Conservation (phyloP, 2,888 invertebrate species). For the Ptychoptera contaminata region DNA sequence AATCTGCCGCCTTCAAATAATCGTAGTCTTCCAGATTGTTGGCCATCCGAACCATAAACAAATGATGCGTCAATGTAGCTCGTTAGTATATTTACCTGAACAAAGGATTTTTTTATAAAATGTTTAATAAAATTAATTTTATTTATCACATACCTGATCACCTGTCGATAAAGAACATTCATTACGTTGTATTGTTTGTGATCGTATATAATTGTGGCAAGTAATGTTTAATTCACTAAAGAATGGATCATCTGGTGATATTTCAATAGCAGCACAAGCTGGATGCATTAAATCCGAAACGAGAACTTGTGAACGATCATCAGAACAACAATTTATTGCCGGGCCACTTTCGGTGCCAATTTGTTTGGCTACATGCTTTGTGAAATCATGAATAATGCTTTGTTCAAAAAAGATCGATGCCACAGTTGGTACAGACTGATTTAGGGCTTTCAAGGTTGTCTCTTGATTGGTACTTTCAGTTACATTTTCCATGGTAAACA, state of each 20-base stretch:
- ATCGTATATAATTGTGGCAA: constrained; percentile 45
- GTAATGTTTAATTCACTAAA: constrained; percentile 33
- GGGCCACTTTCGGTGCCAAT: not conserved
- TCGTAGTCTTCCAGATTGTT: constrained; percentile 48
- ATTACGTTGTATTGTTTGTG: constrained; percentile 37
- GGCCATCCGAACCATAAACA: constrained; percentile 60
- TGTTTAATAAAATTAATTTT: too few species aligned
- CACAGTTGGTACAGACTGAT: constrained; percentile 1
- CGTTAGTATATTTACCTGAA: constrained; percentile 22
- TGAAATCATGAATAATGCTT: constrained; percentile 7
- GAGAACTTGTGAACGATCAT: constrained; percentile 30
- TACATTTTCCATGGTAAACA: not conserved
- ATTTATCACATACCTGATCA: constrained; percentile 30
- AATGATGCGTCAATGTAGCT: constrained; percentile 53
- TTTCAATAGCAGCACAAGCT: constrained; percentile 42
- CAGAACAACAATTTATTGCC: constrained; percentile 38
- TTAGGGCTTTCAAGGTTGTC: too few species aligned
- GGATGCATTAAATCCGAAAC: constrained; percentile 35
- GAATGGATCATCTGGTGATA: constrained; percentile 38
- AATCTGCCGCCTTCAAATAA: constrained; percentile 52
- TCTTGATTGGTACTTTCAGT: too few species aligned
- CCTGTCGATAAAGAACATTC: constrained; percentile 40
- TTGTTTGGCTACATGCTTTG: not conserved
- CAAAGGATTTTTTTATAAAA: too few species aligned
- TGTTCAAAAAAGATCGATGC: constrained; percentile 7